These are phyloP conservation scores for Ditylenchus dipsaci DNA, from an alignment of 1,140 invertebrate genomes.

Conservation along the genomic window DNA sequence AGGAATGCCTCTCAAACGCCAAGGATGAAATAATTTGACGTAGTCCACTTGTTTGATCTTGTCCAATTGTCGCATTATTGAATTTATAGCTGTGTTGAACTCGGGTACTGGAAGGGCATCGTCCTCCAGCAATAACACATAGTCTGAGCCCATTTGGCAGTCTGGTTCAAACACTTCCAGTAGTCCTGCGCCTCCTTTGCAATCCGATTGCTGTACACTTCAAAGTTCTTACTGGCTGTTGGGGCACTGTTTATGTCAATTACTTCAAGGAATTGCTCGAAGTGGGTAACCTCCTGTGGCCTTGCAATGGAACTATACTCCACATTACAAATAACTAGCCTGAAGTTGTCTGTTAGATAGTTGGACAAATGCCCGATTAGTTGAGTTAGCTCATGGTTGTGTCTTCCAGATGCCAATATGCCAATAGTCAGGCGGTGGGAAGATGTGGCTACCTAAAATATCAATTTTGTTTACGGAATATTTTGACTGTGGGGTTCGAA, in stretches of 20 bases:
- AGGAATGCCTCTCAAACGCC: slow-evolving; percentile 4
- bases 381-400: background rate
- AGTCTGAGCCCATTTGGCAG: background rate
- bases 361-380: background rate
- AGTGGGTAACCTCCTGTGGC: background rate
- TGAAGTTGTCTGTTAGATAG: background rate
- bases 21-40: slow-evolving; percentile 21
- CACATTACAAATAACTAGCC: background rate
- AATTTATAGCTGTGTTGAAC: background rate
- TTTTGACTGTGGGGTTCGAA: no score
- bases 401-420: background rate
- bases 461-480: no score
- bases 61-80: background rate
- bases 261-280: background rate
- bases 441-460: no score
- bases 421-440: no score
- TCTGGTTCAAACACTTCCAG: background rate
- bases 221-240: background rate
- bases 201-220: background rate
- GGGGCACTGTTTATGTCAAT: background rate
- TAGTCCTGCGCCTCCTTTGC: background rate
- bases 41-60: background rate
- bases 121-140: background rate
- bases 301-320: background rate
- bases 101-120: background rate